These are phyloP conservation scores for Paracentrotus lividus DNA, from an alignment of 53 echinoderm and acorn worm species.

Conservation along the genomic window DNA sequence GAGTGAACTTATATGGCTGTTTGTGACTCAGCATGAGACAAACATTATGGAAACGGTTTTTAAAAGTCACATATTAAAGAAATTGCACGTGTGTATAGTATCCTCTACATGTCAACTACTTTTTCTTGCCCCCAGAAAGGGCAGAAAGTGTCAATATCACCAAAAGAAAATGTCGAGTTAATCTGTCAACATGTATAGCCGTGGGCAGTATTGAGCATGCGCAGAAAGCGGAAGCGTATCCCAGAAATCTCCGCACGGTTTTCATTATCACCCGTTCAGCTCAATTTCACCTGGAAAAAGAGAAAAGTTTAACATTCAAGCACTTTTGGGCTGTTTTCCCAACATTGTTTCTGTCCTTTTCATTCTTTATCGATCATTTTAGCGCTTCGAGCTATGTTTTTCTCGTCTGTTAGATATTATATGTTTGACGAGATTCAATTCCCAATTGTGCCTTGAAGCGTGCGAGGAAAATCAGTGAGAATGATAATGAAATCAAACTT, in stretches of 20 bases:
- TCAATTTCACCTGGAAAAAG: conserved; percentile 39
- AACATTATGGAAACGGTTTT: neutral
- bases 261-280: conserved; percentile 63
- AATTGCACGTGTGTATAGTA: neutral
- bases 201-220: conserved; percentile 63
- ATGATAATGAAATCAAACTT: conserved; percentile 3
- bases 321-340: conserved; percentile 49
- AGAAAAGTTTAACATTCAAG: conserved; percentile 50
- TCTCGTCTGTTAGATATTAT: conserved; percentile 15
- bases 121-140: neutral
- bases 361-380: neutral
- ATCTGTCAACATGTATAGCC: conserved; percentile 67
- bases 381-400: conserved; percentile 47
- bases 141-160: conserved; percentile 17
- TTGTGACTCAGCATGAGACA: conserved; percentile 2
- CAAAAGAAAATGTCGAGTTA: conserved; percentile 20
- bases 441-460: neutral
- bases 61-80: neutral
- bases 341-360: conserved; percentile 50
- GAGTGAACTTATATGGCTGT: neutral
- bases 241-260: conserved; percentile 60
- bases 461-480: neutral
- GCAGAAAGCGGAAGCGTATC: conserved; percentile 62
- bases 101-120: neutral
- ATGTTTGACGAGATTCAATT: conserved; percentile 39